Base-by-base conservation (phyloP, 1,140 invertebrate species). In the Pogonus chalceus region DNA sequence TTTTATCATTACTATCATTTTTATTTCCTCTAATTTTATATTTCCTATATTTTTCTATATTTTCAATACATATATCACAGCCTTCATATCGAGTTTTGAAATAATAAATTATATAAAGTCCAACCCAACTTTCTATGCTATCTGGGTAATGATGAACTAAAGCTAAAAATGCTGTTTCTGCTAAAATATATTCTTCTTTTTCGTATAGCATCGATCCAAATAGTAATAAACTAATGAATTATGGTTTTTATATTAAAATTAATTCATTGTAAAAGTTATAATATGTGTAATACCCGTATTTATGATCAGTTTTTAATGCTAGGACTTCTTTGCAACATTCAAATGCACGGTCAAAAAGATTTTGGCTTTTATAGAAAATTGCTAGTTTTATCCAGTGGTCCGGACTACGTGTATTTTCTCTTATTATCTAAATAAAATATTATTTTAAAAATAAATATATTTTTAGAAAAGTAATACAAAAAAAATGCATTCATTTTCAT, bases 91-190 rank as follows among this genome's bases (percentile, higher is more conserved):
- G 1, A 20, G 4, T n/a, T 18, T 47, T 23, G 20, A 46, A 46
- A 4, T 46, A 14, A n/a, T 51, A 16, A 14, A 51, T 7, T 26
- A 51, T 22, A n/a, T 26, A 51, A 2, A 20, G 7, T 14, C 16
- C 9, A 26, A 31, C 26, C 16, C 23, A 16, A 59, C 60, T 62
- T 60, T 65, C 62, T 1, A 56, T n/a, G 62, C 62, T 65, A 52
- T 54, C 55, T 3, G 61, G 54, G 14, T 60, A 24, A 23, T 55
- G 43, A 10, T 60, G 39, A 43, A 62, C 43, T 20, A 63, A 14
- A 14, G 61, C 61, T 39, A 67, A 48, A 12, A 67, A 61, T 56
- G 61, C 64, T 7, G 59, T 65, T 60, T 67, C 65, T 2, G 64
- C 61, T 51, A 63, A 58, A 21, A 60, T 53, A 18, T 51, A 48